Base-by-base conservation (phyloP, 1,140 invertebrate species). In the Atopsyche davidsoni region DNA sequence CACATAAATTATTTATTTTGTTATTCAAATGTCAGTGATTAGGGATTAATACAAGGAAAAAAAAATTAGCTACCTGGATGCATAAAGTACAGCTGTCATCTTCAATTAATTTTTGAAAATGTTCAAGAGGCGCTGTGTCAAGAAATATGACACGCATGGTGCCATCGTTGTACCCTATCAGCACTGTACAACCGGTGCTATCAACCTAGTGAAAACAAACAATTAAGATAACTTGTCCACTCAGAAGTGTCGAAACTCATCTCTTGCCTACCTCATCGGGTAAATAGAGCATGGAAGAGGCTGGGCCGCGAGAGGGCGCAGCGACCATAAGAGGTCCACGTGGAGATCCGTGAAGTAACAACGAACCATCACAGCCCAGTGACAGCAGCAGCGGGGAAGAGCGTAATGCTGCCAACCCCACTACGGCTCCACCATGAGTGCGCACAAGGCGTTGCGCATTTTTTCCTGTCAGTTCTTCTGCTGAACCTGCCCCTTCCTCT, bases 361-460 rank as follows among this genome's bases (percentile, higher is more conserved):
- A 23, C 7, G 36, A 21, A n/a, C 51, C 51, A 28, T 58, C 55
- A 28, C 10, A 28, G 24, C 55, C 55, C 4, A 53, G 39, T 4
- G 51, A 25, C 4, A 53, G 14, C 14, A 58, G 21, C 1, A 48
- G 36, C 13, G 40, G 10, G 10, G 22, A 16, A 11, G 17, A 18
- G 4, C 42, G 39, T 21, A 57, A 25, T 4, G 31, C 18, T 18
- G 51, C 50, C 40, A 57, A 35, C 13, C 55, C 55, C 6, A 34
- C 44, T 18, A 58, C 23, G 9, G 46, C 11, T 14, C 51, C 43
- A 13, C 55, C 55, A 21, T 58, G 55, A 18, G 47, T 41, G 19
- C 21, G 14, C 9, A 53, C 24, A 32, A 53, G 40, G 28, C 48
- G 46, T 34, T 38, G 13, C 10, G 47, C 18, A 18, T 42, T 10